Evolutionary conservation across 2,797 vertebrate genomes (phyloP).

Genomic region (Scomberomorus guttatus): DNA sequence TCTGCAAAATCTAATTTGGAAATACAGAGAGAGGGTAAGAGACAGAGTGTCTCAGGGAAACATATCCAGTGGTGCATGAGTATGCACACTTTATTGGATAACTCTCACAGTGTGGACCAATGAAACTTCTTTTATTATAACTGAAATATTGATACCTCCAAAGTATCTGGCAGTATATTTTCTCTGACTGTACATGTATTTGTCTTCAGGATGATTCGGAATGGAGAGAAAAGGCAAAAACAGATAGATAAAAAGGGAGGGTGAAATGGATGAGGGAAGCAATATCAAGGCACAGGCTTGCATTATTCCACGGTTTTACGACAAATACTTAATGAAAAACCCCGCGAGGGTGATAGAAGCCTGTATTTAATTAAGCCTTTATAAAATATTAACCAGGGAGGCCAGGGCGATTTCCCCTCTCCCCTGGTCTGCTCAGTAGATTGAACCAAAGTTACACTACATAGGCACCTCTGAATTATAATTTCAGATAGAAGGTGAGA

Average conservation of each 20-base stretch:
- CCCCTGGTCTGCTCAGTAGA: conserved; percentile 76
- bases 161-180: conserved; percentile 79
- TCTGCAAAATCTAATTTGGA: conserved; percentile 59
- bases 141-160: conserved; percentile 87
- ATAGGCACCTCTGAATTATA: conserved; percentile 77
- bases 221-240: conserved; percentile 69
- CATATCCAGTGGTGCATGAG: conserved; percentile 51
- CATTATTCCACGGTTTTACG: conserved; percentile 85
- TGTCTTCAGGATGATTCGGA: conserved; percentile 82
- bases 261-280: conserved; percentile 70
- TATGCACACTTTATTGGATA: conserved; percentile 69
- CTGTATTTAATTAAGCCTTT: conserved; percentile 88
- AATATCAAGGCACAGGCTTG: conserved; percentile 79
- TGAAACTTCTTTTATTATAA: conserved; percentile 82
- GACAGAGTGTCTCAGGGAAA: conserved; percentile 39
- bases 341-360: conserved; percentile 83
- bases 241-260: conserved; percentile 62
- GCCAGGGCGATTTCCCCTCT: conserved; percentile 77
- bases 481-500: conserved; percentile 69
- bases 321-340: conserved; percentile 88
- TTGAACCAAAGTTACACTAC: conserved; percentile 74
- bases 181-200: conserved; percentile 78
- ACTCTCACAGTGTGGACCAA: conserved; percentile 63
- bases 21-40: conserved; percentile 30
- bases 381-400: conserved; percentile 86